Conservation (phyloP, 2,113 vertebrate genomes). For the Podarcis muralis region DNA sequence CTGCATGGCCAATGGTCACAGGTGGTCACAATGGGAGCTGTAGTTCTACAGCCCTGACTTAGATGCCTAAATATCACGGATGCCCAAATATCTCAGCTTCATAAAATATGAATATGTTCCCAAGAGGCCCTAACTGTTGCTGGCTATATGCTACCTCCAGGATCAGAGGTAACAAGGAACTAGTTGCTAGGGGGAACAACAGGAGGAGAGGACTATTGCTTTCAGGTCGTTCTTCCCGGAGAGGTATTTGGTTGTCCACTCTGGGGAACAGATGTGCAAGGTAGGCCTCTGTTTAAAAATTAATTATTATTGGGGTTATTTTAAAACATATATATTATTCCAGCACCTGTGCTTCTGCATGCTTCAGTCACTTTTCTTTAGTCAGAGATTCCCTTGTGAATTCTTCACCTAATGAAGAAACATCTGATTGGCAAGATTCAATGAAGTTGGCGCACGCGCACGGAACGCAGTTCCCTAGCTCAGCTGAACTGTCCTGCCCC, state of each 20-base stretch:
- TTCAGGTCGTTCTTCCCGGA: background rate
- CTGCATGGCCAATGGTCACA: no score
- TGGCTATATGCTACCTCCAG: background rate
- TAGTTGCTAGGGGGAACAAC: background rate
- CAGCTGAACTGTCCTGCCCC: no score
- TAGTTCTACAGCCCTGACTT: no score
- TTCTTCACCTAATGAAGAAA: background rate
- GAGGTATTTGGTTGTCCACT: no score
- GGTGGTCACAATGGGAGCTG: no score
- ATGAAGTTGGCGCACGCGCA: no score
- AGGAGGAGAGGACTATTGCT: background rate
- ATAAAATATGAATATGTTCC: background rate
- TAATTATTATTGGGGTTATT: background rate
- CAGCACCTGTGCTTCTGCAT: background rate
- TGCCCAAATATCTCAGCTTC: background rate
- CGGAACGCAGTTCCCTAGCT: no score
- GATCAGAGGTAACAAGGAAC: background rate
- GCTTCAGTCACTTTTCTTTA: background rate
- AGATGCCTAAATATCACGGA: background rate
- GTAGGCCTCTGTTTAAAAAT: background rate
- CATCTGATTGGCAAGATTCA: no score
- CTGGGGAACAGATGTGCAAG: background rate
- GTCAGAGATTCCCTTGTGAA: background rate
- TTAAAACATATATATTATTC: background rate
- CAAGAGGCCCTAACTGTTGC: background rate